Evolutionary conservation across 2,113 vertebrate species (phyloP).

Genomic region (Merops nubicus): DNA sequence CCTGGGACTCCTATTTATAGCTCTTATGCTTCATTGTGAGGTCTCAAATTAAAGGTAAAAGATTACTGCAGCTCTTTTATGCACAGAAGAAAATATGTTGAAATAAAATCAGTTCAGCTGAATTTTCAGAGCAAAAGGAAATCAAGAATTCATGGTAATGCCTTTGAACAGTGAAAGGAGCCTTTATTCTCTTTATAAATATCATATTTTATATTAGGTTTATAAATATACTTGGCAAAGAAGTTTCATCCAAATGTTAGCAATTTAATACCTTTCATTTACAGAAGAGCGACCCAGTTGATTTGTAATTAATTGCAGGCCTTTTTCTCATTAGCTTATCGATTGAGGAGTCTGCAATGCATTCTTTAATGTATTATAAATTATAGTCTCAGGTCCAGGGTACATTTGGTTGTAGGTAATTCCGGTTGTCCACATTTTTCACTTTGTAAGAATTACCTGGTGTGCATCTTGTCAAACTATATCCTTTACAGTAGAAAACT

Average conservation of each 20-base stretch:
- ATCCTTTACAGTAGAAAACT: neutral
- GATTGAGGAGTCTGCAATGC: constrained; percentile 18
- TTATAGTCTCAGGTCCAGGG: neutral
- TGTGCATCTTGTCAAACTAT: neutral
- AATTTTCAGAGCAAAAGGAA: neutral
- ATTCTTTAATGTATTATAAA: constrained; percentile 42
- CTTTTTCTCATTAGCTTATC: constrained; percentile 49
- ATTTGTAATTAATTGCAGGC: constrained; percentile 63
- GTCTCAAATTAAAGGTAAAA: neutral
- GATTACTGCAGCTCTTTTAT: neutral
- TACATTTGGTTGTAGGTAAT: constrained; percentile 45
- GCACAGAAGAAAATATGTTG: neutral
- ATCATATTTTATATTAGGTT: neutral
- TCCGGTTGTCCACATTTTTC: constrained; percentile 21
- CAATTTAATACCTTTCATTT: constrained; percentile 35
- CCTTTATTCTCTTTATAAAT: constrained; percentile 43
- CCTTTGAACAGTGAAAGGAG: constrained; percentile 20
- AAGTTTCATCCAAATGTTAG: constrained; percentile 36
- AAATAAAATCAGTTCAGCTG: neutral
- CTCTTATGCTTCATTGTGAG: neutral
- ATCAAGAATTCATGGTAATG: neutral
- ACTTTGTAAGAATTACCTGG: constrained; percentile 32
- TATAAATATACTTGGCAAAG: constrained; percentile 56
- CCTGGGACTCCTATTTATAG: neutral
- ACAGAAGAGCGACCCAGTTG: constrained; percentile 40